Evolutionary conservation across 1,140 invertebrate genomes (phyloP).

Genomic region (Drosophila ironensis): DNA sequence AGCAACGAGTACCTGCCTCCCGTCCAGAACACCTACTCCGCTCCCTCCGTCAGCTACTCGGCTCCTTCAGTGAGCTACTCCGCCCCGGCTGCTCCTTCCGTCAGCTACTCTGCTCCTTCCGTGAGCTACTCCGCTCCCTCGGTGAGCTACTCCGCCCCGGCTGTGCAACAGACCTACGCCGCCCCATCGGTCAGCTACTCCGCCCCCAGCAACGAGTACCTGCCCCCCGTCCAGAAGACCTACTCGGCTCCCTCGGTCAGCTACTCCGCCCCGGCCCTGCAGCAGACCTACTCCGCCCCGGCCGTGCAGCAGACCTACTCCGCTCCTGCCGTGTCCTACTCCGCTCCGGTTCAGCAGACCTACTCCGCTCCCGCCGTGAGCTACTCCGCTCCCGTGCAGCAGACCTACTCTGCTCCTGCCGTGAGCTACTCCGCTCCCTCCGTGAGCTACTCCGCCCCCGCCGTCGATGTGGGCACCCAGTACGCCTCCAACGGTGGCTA

Average conservation of each 20-base stretch:
- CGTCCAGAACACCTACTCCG: constrained; percentile 4
- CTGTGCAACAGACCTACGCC: constrained; percentile 29
- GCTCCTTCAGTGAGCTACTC: constrained; percentile 32
- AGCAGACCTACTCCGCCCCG: constrained; percentile 46
- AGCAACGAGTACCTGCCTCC: constrained; percentile 69
- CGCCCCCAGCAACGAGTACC: constrained; percentile 42
- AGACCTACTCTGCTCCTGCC: constrained; percentile 31
- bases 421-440: constrained; percentile 38
- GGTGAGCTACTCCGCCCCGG: constrained; percentile 20
- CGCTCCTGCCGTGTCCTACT: constrained; percentile 31
- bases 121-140: constrained; percentile 42
- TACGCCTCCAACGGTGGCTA: constrained; percentile 78
- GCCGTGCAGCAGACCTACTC: constrained; percentile 45
- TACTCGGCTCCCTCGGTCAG: constrained; percentile 27
- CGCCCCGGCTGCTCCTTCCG: constrained; percentile 20
- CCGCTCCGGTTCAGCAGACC: constrained; percentile 30
- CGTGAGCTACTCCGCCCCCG: constrained; percentile 51
- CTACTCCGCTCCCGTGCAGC: constrained; percentile 3
- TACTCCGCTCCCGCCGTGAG: constrained; percentile 12
- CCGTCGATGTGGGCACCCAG: constrained; percentile 72
- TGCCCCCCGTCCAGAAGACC: constrained; percentile 24
- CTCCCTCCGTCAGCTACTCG: constrained; percentile 4
- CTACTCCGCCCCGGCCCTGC: constrained; percentile 48
- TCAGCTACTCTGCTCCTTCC: constrained; percentile 33
- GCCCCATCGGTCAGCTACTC: constrained; percentile 34